These are phyloP conservation scores for Pseudonaja textilis DNA, from an alignment of 2,113 vertebrate species.

Conservation along the genomic window DNA sequence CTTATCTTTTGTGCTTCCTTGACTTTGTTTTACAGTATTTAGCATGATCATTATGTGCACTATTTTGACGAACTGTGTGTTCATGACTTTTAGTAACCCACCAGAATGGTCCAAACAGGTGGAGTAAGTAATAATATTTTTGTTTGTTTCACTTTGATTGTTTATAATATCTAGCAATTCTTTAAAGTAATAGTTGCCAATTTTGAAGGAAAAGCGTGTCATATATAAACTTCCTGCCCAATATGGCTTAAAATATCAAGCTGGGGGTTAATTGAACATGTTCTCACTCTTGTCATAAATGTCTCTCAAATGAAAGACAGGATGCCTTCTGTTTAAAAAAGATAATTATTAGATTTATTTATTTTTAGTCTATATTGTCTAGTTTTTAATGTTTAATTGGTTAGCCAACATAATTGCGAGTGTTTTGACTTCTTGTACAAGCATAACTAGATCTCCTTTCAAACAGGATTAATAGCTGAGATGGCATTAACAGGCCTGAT, in stretches of 20 bases:
- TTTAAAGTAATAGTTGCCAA: neutral
- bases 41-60: slow-evolving; percentile 99
- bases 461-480: neutral
- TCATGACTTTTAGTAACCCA: slow-evolving; percentile 99
- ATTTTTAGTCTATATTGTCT: neutral
- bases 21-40: slow-evolving; percentile 84
- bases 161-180: neutral
- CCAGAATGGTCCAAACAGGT: slow-evolving; percentile 99
- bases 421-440: neutral
- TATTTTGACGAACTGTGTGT: slow-evolving; percentile 99
- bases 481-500: neutral
- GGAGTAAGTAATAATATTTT: slow-evolving; percentile 81
- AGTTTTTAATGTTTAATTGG: neutral
- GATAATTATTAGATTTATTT: neutral
- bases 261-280: neutral
- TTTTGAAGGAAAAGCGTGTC: neutral
- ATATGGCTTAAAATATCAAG: neutral
- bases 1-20: slow-evolving; percentile 63
- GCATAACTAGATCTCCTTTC: neutral
- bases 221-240: neutral
- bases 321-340: neutral
- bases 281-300: neutral
- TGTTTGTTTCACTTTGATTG: slow-evolving; percentile 16
- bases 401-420: neutral
- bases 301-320: neutral